Conservation (phyloP, 2,797 vertebrate genomes). For the Orientallactaga sibirica region DNA sequence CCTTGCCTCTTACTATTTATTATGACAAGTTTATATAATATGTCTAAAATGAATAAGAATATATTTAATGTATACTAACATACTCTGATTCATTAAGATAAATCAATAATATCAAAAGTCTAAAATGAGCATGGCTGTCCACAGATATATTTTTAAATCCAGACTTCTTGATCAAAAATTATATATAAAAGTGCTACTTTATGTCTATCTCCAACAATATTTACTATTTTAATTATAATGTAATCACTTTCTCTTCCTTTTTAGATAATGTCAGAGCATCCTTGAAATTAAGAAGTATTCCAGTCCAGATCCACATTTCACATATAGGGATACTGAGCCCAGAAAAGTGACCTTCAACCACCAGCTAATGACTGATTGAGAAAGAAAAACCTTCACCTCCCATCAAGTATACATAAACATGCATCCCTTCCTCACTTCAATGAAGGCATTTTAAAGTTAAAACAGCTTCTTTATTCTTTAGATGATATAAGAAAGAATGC, state of each 20-base stretch:
- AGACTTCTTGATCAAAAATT: conserved; percentile 57
- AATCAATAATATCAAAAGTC: background rate
- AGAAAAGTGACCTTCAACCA: background rate
- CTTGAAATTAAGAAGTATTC: background rate
- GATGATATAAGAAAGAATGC: conserved; percentile 59
- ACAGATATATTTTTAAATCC: background rate
- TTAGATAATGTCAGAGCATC: background rate
- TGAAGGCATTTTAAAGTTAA: conserved; percentile 32
- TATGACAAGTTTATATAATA: background rate
- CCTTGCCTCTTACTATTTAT: background rate
- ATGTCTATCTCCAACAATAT: conserved; percentile 8
- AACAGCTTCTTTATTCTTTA: conserved; percentile 64
- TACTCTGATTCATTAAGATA: conserved; percentile 36
- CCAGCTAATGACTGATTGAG: background rate
- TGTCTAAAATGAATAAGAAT: background rate
- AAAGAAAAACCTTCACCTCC: conserved; percentile 51
- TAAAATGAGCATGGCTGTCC: background rate
- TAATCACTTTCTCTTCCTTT: conserved; percentile 49
- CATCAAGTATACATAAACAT: conserved; percentile 22
- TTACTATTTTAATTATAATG: background rate
- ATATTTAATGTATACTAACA: background rate
- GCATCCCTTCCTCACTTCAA: conserved; percentile 40
- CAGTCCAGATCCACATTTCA: conserved; percentile 8
- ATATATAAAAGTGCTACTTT: conserved; percentile 4
- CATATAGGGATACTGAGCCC: conserved; percentile 22